A percentile compares a stretch with the other conserved stretches of the same genome.
These are phyloP conservation scores for Otolemur garnettii DNA, from an alignment of 2,113 vertebrate genomes.

Conservation along the genomic window DNA sequence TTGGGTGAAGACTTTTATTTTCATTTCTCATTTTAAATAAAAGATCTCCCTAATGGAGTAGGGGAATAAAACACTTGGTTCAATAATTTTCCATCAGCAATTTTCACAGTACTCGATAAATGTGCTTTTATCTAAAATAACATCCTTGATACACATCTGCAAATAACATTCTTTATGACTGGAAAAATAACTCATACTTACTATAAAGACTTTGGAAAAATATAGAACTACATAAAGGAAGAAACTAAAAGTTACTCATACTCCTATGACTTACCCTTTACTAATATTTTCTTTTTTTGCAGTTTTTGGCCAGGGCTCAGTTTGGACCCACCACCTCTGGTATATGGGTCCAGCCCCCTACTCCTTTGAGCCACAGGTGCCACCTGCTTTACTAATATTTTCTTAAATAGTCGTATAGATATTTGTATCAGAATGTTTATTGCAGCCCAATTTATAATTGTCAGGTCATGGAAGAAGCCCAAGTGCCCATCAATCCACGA, in stretches of 20 bases:
- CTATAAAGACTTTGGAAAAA: conserved; percentile 34
- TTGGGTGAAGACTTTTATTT: neutral
- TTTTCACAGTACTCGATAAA: neutral
- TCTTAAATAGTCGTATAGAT: no score
- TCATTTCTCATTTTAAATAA: conserved; percentile 17
- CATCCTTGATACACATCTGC: neutral
- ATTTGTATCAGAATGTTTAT: no score
- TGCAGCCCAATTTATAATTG: no score
- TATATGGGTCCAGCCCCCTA: no score
- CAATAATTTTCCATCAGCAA: conserved; percentile 45
- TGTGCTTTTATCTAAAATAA: conserved; percentile 49
- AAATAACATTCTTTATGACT: conserved; percentile 17
- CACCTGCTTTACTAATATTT: no score
- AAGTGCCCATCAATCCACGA: no score
- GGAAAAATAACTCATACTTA: neutral
- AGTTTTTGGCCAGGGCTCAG: no score
- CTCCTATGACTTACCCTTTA: neutral
- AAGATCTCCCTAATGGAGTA: neutral
- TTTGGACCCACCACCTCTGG: no score
- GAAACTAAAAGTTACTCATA: neutral
- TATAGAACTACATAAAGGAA: neutral
- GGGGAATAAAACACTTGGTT: neutral
- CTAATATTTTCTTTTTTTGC: conserved; percentile 44
- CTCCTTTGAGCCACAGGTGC: no score
- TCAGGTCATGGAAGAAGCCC: no score